Conservation (phyloP, 2,797 vertebrate species). For the Arrhamphus sclerolepis region DNA sequence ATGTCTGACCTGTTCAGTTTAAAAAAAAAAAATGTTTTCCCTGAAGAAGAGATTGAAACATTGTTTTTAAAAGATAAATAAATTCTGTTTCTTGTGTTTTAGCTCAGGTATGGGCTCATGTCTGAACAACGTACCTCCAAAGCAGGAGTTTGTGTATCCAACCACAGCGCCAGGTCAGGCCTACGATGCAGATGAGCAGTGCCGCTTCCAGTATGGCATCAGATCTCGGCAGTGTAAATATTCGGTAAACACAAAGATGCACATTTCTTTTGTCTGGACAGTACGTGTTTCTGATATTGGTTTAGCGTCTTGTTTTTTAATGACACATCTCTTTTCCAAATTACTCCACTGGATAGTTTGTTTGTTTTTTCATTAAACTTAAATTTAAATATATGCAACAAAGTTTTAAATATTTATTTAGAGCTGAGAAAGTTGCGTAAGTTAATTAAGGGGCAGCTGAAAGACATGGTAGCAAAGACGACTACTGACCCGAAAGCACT, state of each 20-base stretch:
- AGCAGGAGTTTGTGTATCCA: conserved; percentile 96
- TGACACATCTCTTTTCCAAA: no score
- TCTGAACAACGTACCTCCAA: conserved; percentile 93
- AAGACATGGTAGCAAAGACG: no score
- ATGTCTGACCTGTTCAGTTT: background rate
- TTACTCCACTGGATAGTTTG: no score
- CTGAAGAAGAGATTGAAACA: background rate
- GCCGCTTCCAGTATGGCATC: conserved; percentile 97
- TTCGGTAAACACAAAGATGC: conserved; percentile 83
- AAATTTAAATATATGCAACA: no score
- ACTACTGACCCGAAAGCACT: no score
- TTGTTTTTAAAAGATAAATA: no score
- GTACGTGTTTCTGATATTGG: no score
- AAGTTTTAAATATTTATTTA: no score
- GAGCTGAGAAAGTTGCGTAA: no score
- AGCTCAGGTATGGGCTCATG: conserved; percentile 96
- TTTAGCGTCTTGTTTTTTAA: no score
- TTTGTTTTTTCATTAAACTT: no score
- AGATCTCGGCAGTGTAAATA: conserved; percentile 99
- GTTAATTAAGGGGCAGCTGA: no score
- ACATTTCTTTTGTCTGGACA: background rate
- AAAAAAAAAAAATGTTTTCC: background rate
- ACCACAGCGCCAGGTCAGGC: conserved; percentile 95
- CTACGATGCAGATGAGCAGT: conserved; percentile 96
- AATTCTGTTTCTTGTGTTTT: conserved; percentile 10